phyloP scores from a whole-genome alignment of 2,888 invertebrate genomes.

The Troglohyphantes excavatus region DNA sequence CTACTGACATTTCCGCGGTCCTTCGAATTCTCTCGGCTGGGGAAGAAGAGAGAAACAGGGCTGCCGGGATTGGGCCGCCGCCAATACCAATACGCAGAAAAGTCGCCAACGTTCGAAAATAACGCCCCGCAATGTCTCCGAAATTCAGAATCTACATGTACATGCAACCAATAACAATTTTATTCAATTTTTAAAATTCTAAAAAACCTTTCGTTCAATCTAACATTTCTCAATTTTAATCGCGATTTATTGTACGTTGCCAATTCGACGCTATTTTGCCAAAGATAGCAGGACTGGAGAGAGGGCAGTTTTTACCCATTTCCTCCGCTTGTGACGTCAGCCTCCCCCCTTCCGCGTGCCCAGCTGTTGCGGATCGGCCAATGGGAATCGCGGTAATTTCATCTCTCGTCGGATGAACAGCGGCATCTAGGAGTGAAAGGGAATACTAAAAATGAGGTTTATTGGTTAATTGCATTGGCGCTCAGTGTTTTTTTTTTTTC shows the following conservation, averaged over 20 bases:
- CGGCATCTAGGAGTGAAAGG: constrained; percentile 36
- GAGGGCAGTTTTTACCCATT: background rate
- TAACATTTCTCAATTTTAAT: no score
- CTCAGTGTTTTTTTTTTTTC: background rate
- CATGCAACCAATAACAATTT: no score
- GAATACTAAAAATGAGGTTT: background rate
- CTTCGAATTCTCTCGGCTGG: constrained; percentile 14
- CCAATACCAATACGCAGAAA: no score
- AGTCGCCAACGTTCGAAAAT: no score
- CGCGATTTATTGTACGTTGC: no score
- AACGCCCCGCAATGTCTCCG: no score
- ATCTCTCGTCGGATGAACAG: background rate
- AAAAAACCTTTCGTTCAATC: no score
- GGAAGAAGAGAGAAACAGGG: background rate
- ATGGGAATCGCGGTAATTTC: background rate
- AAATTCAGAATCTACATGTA: no score
- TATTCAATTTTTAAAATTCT: no score
- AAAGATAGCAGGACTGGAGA: no score
- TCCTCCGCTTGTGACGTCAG: constrained; percentile 56
- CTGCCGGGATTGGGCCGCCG: no score
- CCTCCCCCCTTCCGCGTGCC: constrained; percentile 22
- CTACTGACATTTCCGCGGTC: constrained; percentile 39
- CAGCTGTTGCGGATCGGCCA: constrained; percentile 63
- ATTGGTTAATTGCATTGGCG: background rate
- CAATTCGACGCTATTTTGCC: no score